Evolutionary conservation across 2,113 vertebrate genomes (phyloP).

Genomic region (Neolamprologus toae): DNA sequence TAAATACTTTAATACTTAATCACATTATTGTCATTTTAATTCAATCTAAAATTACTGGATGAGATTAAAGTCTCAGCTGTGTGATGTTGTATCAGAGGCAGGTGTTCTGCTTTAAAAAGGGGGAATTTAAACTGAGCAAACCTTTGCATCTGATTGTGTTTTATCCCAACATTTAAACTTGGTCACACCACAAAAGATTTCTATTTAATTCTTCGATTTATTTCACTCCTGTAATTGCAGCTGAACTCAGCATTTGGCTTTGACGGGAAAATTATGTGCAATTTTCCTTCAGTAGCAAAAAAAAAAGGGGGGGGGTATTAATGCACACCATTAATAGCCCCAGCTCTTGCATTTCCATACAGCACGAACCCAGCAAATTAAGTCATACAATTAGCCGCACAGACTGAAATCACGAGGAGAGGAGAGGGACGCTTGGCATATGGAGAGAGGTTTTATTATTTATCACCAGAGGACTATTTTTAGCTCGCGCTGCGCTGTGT

Average conservation of each 20-base stretch:
- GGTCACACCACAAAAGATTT: background rate
- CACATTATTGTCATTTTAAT: background rate
- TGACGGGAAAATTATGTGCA: background rate
- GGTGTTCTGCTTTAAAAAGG: background rate
- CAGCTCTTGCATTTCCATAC: background rate
- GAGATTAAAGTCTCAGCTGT: background rate
- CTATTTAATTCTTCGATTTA: background rate
- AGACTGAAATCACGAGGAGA: background rate
- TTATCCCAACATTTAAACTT: background rate
- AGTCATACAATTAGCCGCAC: conserved; percentile 1
- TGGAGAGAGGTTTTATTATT: conserved; percentile 56
- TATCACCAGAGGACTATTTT: conserved; percentile 56
- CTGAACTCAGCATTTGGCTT: background rate
- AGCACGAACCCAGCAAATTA: background rate
- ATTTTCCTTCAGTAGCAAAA: background rate
- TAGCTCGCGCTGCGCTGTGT: conserved; percentile 38
- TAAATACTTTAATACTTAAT: background rate
- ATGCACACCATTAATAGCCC: background rate
- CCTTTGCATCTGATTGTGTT: background rate
- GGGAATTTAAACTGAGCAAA: background rate
- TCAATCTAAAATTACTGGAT: background rate
- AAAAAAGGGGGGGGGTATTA: accelerated
- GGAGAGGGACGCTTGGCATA: conserved; percentile 24
- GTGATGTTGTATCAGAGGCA: background rate
- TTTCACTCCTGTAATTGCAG: background rate